phyloP scores from a whole-genome alignment of 1,140 invertebrate species.

The Apocrypta bakeri region DNA sequence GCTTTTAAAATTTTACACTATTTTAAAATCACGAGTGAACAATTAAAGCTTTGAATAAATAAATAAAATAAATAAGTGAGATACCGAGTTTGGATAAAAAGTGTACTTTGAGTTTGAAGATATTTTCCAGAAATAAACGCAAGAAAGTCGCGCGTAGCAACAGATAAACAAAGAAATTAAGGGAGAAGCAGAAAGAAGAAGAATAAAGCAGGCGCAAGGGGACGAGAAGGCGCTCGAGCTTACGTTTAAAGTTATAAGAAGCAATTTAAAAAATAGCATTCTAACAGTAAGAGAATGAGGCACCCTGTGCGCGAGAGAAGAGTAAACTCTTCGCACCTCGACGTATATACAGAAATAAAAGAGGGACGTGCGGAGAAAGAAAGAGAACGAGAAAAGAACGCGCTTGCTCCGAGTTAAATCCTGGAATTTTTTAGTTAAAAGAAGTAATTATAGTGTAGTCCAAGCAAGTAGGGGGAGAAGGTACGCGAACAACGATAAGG shows the following conservation, averaged over 20 bases:
- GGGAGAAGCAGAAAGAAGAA: conserved; percentile 40
- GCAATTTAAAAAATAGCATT: conserved; percentile 68
- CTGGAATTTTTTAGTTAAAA: conserved; percentile 71
- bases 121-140: conserved; percentile 48
- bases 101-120: no score
- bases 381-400: conserved; percentile 11
- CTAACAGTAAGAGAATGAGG: conserved; percentile 25
- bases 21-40: conserved; percentile 50
- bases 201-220: neutral
- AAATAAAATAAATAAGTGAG: no score
- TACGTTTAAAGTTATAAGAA: conserved; percentile 71
- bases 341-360: conserved; percentile 29
- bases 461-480: conserved; percentile 57
- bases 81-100: no score
- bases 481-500: conserved; percentile 64
- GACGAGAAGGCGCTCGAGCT: conserved; percentile 26
- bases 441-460: conserved; percentile 68
- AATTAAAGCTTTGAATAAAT: conserved; percentile 30
- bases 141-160: conserved; percentile 30
- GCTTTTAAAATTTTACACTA: conserved; percentile 61
- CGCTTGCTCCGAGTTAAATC: conserved; percentile 61
- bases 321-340: conserved; percentile 22
- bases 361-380: neutral
- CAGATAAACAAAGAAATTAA: conserved; percentile 53
- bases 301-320: conserved; percentile 17